Conservation (phyloP, 2,888 invertebrate species). For the Andrena flavipes region DNA sequence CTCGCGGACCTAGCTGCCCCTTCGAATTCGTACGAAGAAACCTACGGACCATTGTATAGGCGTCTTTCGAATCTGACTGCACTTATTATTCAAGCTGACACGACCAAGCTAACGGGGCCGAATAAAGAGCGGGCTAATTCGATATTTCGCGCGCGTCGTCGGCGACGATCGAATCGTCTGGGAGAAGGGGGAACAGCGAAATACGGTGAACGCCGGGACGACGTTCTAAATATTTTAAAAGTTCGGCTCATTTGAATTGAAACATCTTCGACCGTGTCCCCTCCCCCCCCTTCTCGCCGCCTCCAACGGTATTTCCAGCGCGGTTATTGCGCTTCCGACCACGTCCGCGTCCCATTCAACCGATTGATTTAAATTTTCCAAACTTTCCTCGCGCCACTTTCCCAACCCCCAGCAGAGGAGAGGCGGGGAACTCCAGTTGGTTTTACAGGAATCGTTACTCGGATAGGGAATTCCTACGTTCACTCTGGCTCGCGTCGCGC, state of each 20-base stretch:
- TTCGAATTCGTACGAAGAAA: neutral
- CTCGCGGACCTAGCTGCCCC: neutral
- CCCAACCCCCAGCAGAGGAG: constrained; percentile 2
- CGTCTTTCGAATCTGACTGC: constrained; percentile 19
- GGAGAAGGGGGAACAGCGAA: constrained; percentile 8
- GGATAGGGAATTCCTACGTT: constrained; percentile 9
- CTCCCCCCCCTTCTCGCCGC: constrained; percentile 5
- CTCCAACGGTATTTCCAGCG: constrained; percentile 58
- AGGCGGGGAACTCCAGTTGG: neutral
- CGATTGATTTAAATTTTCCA: constrained; percentile 77
- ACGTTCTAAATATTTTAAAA: constrained; percentile 78
- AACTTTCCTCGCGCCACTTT: constrained; percentile 68
- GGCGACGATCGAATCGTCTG: constrained; percentile 51
- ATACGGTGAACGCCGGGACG: constrained; percentile 36
- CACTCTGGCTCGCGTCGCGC: neutral
- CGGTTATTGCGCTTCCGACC: constrained; percentile 65
- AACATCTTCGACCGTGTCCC: constrained; percentile 71
- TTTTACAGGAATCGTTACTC: constrained; percentile 4
- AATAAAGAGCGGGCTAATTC: constrained; percentile 66
- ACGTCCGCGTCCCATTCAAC: constrained; percentile 57
- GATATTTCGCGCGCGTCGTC: constrained; percentile 65
- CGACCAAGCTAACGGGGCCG: constrained; percentile 51
- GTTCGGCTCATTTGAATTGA: constrained; percentile 78
- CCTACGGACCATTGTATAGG: neutral
- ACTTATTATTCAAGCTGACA: neutral